Base-by-base conservation (phyloP, 2,888 invertebrate species). In the Synanthedon myopaeformis region DNA sequence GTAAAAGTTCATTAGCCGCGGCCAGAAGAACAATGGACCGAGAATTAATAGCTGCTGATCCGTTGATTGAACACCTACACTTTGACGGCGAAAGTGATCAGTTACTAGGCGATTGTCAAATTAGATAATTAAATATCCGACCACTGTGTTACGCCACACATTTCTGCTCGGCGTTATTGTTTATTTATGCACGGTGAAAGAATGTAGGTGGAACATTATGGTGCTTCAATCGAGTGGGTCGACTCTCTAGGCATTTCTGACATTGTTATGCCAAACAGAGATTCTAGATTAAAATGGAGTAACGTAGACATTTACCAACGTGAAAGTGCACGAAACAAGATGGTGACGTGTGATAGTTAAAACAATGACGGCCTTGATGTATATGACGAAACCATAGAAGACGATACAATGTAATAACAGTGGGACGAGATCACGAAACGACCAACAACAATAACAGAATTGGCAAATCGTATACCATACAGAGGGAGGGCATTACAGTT, bases 1-100 rank as follows among this genome's bases (percentile, higher is more conserved):
- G 76, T 74, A 77, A 76, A 76, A 80, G 79, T 79, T 82, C 79
- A 78, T 81, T 78, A 80, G 70, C 64, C 69, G 64, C 58, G 57
- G 55, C 59, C 52, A 61, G 61, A 64, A 68, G 73, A 76, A 81
- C 81, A 81, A 82, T 79, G 66, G 74, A 56, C 57, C 62, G 55
- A 64, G 67, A 69, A 66, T 68, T 68, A 70, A 61, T 61, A 66
- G 63, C 65, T 65, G 61, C 57, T 64, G 73, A 73, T 72, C 65
- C 62, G 65, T 64, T 73, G 73, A 76, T 76, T 72, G 74, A 70
- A 71, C 76, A 70, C 74, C 73, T 70, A 74, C 73, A 62, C 61
- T 59, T 58, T 58, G 64, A 67, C 60, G 61, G 80, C 67, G 82
- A 82, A 82, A 82, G 82, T 79, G 71, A 74, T 75, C 63, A 61